Conservation (phyloP, 2,113 vertebrate genomes). For the Tachycineta bicolor region DNA sequence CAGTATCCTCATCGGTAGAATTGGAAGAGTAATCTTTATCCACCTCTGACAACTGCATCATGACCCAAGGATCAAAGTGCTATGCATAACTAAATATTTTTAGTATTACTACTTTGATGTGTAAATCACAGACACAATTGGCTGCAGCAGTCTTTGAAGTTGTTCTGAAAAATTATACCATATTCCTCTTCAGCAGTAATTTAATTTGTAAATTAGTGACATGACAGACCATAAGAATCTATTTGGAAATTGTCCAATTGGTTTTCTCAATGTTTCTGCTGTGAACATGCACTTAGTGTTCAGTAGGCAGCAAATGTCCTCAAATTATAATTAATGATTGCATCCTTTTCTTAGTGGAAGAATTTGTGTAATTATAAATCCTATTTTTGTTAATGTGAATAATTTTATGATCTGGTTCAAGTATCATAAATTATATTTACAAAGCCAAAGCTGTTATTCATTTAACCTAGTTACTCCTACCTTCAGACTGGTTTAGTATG, state of each 20-base stretch:
- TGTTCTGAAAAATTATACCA: slow-evolving; percentile 33
- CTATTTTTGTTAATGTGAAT: neutral
- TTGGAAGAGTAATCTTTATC: neutral
- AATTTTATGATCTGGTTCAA: neutral
- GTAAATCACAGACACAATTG: slow-evolving; percentile 40
- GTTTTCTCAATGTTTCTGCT: neutral
- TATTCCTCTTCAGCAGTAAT: slow-evolving; percentile 29
- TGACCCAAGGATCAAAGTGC: slow-evolving; percentile 16
- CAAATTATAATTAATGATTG: slow-evolving; percentile 8
- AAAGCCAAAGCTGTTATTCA: neutral
- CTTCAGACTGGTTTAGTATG: neutral
- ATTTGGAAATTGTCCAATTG: slow-evolving; percentile 39
- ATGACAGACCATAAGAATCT: slow-evolving; percentile 38
- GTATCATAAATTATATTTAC: neutral
- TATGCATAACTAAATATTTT: slow-evolving; percentile 41
- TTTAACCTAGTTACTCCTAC: neutral
- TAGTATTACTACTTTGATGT: slow-evolving; percentile 43
- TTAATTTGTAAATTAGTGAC: slow-evolving; percentile 46
- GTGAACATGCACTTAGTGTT: neutral
- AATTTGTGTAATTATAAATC: neutral
- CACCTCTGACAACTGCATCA: neutral
- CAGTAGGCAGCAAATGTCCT: slow-evolving; percentile 9
- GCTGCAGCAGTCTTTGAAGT: slow-evolving; percentile 47
- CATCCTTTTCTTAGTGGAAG: slow-evolving; percentile 7
- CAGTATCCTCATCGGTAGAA: neutral